Base-by-base conservation (phyloP, 2,113 vertebrate species). In the Hiodon alosoides region DNA sequence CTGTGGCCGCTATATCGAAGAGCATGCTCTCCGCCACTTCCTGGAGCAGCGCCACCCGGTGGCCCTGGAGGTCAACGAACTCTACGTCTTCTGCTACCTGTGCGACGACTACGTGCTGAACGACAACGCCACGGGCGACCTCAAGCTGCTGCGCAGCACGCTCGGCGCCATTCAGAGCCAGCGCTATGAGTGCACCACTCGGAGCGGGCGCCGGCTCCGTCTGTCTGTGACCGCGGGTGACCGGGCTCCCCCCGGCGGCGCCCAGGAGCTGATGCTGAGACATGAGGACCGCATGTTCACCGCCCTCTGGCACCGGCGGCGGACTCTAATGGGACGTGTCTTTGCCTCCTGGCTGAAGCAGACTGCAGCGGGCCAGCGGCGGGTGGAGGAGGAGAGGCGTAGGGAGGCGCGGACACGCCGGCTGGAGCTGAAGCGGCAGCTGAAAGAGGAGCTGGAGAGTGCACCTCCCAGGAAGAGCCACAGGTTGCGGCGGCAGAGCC, bases 71-170 rank as follows among this genome's bases (percentile, higher is more conserved):
- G 91, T 98, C 62, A 97, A 96, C 0, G 92, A 97, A 81, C 90
- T 95, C 31, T 96, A 95, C 1, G 93, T 94, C 11, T 98, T 98
- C 85, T 98, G 96, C 81, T 98, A 97, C 73, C 82, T 97, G 85
- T 98, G 96, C 4, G 94, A 97, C 5, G 95, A 97, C 87, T 98
- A 98, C 0, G 94, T 98, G 74, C 91, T 98, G 76, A 97, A 98
- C 8, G 96, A 98, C 80, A 96, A 95, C 0, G 87, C 94, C 48
- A 88, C 93, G 0, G 95, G 94, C 48, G 94, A 97, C 84, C 82
- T 98, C 73, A 95, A 94, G 74, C 88, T 95, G 79, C 84, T 98
- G 69, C 90, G 94, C 14, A 93, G 93, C 72, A 95, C 93, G 0
- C 85, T 98, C 66, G 93, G 90, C 78, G 93, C 94, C 79, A 95